Evolutionary conservation across 2,888 invertebrate species (phyloP).

Genomic region (Zhengitettix transpicula): DNA sequence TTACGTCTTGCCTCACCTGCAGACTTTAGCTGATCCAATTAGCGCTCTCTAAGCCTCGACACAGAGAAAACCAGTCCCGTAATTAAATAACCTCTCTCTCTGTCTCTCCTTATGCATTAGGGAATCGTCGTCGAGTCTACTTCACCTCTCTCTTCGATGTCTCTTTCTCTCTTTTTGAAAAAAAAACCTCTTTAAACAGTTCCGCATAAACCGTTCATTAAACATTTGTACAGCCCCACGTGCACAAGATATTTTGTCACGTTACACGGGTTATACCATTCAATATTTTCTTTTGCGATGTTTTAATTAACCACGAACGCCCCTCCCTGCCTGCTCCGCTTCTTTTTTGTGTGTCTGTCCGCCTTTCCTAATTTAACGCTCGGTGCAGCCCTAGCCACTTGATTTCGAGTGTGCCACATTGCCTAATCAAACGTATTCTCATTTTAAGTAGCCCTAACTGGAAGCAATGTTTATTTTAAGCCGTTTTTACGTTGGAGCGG

Average conservation of each 20-base stretch:
- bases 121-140: neutral
- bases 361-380: neutral
- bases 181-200: too few relatives aligned
- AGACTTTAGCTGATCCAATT: neutral
- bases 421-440: conserved; percentile 11
- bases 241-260: neutral
- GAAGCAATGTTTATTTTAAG: conserved; percentile 11
- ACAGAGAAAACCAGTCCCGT: neutral
- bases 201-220: neutral
- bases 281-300: neutral
- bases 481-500: conserved; percentile 6
- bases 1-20: neutral
- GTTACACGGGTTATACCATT: neutral
- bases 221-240: neutral
- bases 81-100: neutral
- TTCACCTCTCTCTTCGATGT: neutral
- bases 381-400: neutral
- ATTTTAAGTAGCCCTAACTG: conserved; percentile 9
- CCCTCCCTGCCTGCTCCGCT: neutral
- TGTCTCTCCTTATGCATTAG: neutral
- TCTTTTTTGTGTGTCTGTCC: neutral
- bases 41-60: neutral
- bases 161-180: neutral
- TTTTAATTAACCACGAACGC: neutral
- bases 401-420: conserved; percentile 1